Base-by-base conservation (phyloP, 64 coral and sea anemone genomes). In the Platygyra sinensis region DNA sequence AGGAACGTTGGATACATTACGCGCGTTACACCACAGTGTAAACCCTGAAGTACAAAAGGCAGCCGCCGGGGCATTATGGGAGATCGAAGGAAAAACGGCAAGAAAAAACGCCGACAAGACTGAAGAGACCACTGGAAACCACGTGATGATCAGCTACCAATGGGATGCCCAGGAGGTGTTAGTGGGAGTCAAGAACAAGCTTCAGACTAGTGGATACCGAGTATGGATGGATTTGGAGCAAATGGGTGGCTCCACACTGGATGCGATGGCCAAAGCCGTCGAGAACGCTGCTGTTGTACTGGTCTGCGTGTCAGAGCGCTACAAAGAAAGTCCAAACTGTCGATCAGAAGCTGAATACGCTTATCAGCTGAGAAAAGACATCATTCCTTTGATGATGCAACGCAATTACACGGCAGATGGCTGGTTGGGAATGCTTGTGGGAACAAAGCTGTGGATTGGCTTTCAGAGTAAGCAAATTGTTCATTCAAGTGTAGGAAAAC, bases 131-230 rank as follows among this genome's bases (percentile, higher is more conserved):
- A 81, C 17, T 18, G 28, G 60, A 59, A 92, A 92, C 19, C 90
- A 92, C 90, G 81, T 92, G 82, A 92, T 92, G 90, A 86, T 92
- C 73, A 92, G 90, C 60, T 92, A 92, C 82, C 90, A 92, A 67
- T 92, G 82, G 90, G 82, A 92, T 65, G 55, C 76, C 0, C 90
- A 92, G 73, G 57, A 75, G 3, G 77, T 76, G 4, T 71, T 92
- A 39, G 69, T 87, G 10, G 36, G 78, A 65, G 82, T 92, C 12
- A 92, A 92, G 57, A 92, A 92, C 82, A 86, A 76, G 18, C 82
- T 92, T 62, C 82, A 86, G 60, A 36, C 60, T 0, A 85, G 42
- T 3, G 90, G 90, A 17, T 92, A 92, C 61, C 75, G 86, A 55
- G 90, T 92, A 24, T 92, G 90, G 90, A 92, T 92, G 90, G 90